A percentile compares a stretch with the other conserved stretches of the same genome.
These are phyloP conservation scores for Frieseomelitta varia DNA, from an alignment of 1,140 invertebrate species.

Conservation along the genomic window DNA sequence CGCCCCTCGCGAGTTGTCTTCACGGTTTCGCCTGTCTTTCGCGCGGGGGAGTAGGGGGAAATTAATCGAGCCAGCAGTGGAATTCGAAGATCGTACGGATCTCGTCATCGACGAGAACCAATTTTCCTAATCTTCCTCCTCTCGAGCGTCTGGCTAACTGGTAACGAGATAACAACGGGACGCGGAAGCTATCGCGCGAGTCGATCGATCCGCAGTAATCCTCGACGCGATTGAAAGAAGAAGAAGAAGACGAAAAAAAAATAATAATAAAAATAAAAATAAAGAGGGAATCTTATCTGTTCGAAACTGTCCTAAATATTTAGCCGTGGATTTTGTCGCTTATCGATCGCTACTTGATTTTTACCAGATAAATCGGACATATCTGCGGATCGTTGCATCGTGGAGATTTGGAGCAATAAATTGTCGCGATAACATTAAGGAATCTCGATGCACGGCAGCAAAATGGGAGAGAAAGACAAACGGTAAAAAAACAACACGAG, in stretches of 20 bases:
- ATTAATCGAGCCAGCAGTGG: background rate
- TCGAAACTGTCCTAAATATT: background rate
- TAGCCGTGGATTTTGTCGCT: background rate
- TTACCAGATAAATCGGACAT: background rate
- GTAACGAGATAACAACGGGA: background rate
- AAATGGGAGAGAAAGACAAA: no score
- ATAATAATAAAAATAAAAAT: background rate
- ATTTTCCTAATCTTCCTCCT: background rate
- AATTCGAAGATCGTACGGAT: background rate
- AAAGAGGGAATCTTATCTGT: background rate
- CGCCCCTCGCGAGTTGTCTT: conserved; percentile 15
- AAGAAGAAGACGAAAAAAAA: no score
- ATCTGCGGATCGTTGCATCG: background rate
- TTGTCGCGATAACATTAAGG: background rate
- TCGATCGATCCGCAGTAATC: conserved; percentile 5
- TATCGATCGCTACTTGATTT: background rate
- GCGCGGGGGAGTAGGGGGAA: background rate
- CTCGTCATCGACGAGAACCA: background rate
- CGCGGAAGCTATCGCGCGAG: no score
- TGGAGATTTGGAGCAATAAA: rapidly evolving
- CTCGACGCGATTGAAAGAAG: background rate
- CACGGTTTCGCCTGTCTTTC: background rate
- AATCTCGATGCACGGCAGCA: no score
- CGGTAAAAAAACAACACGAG: no score
- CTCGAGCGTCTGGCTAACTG: background rate